These are phyloP conservation scores for Acomys russatus DNA, from an alignment of 2,797 vertebrate species.

Conservation along the genomic window DNA sequence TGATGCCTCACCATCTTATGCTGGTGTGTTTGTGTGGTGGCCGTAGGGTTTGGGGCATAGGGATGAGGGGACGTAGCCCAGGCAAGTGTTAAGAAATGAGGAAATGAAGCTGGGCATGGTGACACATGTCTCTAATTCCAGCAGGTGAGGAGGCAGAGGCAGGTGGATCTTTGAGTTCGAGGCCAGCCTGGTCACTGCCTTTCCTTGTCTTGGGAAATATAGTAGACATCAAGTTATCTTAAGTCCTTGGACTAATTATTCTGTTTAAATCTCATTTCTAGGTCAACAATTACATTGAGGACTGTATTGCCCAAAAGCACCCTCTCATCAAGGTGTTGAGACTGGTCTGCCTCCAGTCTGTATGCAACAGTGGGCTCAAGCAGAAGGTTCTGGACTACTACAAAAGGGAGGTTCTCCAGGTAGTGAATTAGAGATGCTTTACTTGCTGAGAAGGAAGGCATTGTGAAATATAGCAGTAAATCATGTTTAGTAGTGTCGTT, in stretches of 20 bases:
- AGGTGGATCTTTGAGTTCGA: no score
- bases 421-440: constrained; percentile 79
- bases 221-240: background rate
- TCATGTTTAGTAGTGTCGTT: background rate
- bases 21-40: background rate
- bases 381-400: constrained; percentile 98
- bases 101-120: no score
- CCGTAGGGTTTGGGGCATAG: fast-evolving
- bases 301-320: constrained; percentile 96
- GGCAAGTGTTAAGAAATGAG: background rate
- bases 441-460: background rate
- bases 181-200: background rate
- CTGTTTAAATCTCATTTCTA: constrained; percentile 77
- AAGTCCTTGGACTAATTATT: background rate
- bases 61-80: background rate
- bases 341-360: constrained; percentile 96
- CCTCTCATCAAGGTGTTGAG: constrained; percentile 96
- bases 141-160: no score
- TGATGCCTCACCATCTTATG: background rate
- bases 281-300: constrained; percentile 97
- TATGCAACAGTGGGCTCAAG: constrained; percentile 98
- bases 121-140: no score
- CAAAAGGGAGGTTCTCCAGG: constrained; percentile 98
- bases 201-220: background rate
- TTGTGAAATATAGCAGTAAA: no score